These are phyloP conservation scores for Nerophis ophidion DNA, from an alignment of 2,113 vertebrate species.

Conservation along the genomic window DNA sequence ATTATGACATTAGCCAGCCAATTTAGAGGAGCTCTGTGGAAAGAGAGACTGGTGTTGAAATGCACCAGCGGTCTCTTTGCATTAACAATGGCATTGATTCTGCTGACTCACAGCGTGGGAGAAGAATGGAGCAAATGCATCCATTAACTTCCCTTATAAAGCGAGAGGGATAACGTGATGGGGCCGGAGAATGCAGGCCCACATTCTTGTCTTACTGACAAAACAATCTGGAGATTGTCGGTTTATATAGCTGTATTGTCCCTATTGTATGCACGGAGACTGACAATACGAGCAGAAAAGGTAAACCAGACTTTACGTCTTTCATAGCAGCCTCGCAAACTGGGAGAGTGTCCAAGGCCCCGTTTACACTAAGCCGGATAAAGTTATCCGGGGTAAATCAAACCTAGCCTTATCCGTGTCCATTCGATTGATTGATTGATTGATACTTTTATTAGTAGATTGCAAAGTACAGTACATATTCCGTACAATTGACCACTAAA, in stretches of 20 bases:
- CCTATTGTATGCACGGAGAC: slow-evolving; percentile 47
- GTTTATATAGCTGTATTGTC: slow-evolving; percentile 67
- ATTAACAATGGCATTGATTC: slow-evolving; percentile 68
- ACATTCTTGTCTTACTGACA: slow-evolving; percentile 44
- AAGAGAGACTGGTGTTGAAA: slow-evolving; percentile 75
- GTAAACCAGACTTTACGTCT: slow-evolving; percentile 25
- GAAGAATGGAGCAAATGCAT: slow-evolving; percentile 71
- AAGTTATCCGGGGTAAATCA: no score
- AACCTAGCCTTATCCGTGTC: no score
- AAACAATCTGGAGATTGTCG: slow-evolving; percentile 45
- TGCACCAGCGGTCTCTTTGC: slow-evolving; percentile 73
- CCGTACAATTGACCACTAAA: no score
- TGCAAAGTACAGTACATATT: no score
- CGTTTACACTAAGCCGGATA: not conserved
- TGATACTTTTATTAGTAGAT: no score
- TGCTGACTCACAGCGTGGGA: slow-evolving; percentile 35
- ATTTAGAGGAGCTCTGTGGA: slow-evolving; percentile 77
- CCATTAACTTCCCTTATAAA: slow-evolving; percentile 70
- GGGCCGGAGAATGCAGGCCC: slow-evolving; percentile 49
- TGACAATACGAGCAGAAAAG: slow-evolving; percentile 49
- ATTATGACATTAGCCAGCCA: slow-evolving; percentile 83
- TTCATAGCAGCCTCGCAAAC: slow-evolving; percentile 44
- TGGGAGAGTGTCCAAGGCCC: slow-evolving; percentile 32
- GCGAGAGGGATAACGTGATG: slow-evolving; percentile 53
- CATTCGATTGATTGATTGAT: no score